Percentiles rank a stretch among this genome's conserved stretches.
Evolutionary conservation across 2,797 vertebrate species (phyloP).

Genomic region (Mus caroli): DNA sequence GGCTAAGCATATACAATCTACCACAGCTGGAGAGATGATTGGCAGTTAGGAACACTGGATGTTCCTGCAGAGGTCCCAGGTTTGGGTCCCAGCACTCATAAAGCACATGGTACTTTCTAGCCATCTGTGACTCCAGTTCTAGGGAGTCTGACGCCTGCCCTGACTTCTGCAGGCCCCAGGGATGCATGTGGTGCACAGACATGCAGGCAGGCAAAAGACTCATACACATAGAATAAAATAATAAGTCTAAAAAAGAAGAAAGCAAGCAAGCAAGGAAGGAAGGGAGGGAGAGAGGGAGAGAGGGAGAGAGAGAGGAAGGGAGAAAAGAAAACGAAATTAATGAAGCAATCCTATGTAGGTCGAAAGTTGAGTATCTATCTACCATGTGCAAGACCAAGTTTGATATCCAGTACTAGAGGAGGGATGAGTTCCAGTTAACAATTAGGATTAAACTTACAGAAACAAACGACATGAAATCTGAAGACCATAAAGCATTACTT

Average conservation of each 20-base stretch:
- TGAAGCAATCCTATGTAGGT: background rate
- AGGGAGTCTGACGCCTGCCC: background rate
- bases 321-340: background rate
- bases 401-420: background rate
- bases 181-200: background rate
- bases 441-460: constrained; percentile 6
- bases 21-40: background rate
- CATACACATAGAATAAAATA: background rate
- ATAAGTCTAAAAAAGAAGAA: background rate
- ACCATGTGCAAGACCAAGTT: background rate
- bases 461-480: background rate
- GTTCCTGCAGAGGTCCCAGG: background rate
- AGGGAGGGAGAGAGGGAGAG: too few species aligned
- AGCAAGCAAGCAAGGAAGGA: background rate
- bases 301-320: background rate
- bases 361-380: background rate
- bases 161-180: background rate
- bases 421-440: background rate
- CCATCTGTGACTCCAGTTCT: background rate
- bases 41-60: background rate
- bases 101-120: too few species aligned
- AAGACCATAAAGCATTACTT: constrained; percentile 27
- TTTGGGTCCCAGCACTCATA: background rate
- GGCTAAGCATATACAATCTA: background rate
- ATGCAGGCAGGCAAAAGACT: too few species aligned